Base-by-base conservation (phyloP, 2,888 invertebrate genomes). In the Ophonus ardosiacus region DNA sequence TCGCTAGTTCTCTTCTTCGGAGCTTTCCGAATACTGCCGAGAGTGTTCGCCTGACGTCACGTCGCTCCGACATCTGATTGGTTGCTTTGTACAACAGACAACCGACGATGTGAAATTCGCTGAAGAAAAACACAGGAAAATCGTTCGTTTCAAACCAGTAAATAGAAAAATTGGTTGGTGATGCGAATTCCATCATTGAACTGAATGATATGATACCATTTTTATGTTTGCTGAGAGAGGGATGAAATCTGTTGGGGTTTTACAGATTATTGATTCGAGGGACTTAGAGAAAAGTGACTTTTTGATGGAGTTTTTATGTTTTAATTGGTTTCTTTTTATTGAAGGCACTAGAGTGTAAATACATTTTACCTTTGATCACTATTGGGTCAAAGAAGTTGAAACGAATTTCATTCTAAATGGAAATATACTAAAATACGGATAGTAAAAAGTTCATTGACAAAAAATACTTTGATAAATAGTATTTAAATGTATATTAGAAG, bases 111-210 rank as follows among this genome's bases (percentile, higher is more conserved):
- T 74, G 40, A 68, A 74, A 74, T 74, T 51, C 43, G 13, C 43
- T 43, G 71, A 74, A 74, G 71, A 51, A 74, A 21, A 74, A 74
- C 71, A 74, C 40, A 40, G 71, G 43, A 74, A 74, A 74, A 68
- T 68, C 68, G 68, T 68, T 74, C 43, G 43, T 17, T 74, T 17
- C 8, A 51, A 74, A 68, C 68, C 40, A 40, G 40, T 68, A 68
- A 31, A 68, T 51, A 43, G 51, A 51, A 51, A 68, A 74, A 74
- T 74, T 74, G 71, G 71, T 17, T 18, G 71, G 40, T 74, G 71
- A 74, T 43, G 43, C 71, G 43, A 74, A 40, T 74, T 8, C 38
- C 15, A 68, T n/a, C 40, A 68, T n/a, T 17, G 13, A 15, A 51
- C 15, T 74, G 17, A 40, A 40, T 68, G 38, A 40, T 40, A 68